These are phyloP conservation scores for Tanytarsus gracilentus DNA, from an alignment of 2,888 invertebrate species.

Conservation along the genomic window DNA sequence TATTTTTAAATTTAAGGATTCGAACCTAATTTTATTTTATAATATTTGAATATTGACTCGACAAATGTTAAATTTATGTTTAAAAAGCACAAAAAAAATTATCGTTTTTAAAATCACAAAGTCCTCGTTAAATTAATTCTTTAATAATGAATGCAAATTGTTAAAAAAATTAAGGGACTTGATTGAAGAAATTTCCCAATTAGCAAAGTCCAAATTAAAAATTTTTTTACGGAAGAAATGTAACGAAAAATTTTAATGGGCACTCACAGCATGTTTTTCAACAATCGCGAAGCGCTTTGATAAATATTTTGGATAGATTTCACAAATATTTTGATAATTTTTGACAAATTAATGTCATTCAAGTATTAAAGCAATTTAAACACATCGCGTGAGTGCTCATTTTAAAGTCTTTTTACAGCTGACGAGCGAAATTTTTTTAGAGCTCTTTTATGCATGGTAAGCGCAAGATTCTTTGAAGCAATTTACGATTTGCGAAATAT, in stretches of 20 bases:
- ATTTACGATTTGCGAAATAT: no score
- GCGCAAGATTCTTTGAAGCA: background rate
- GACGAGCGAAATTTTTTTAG: slow-evolving; percentile 4
- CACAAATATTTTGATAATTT: slow-evolving; percentile 7
- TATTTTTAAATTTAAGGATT: no score
- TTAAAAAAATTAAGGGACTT: no score
- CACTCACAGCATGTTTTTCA: slow-evolving; percentile 3
- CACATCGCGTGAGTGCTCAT: background rate
- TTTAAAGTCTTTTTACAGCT: slow-evolving; percentile 12
- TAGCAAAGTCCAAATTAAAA: background rate
- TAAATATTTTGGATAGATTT: slow-evolving; percentile 25
- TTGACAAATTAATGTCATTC: slow-evolving; percentile 21
- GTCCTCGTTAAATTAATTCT: no score
- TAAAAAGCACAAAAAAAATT: no score
- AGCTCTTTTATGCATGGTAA: background rate
- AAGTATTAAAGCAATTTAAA: slow-evolving; percentile 1
- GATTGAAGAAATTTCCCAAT: slow-evolving; percentile 9
- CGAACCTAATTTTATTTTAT: no score
- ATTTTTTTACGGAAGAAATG: slow-evolving; percentile 16
- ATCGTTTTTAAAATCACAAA: no score
- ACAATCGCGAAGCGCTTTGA: background rate
- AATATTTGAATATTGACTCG: no score
- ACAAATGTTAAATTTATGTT: no score
- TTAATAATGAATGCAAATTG: no score
- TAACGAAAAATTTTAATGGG: slow-evolving; percentile 2